Base-by-base conservation (phyloP, 2,113 vertebrate genomes). In the Bombycilla garrulus region DNA sequence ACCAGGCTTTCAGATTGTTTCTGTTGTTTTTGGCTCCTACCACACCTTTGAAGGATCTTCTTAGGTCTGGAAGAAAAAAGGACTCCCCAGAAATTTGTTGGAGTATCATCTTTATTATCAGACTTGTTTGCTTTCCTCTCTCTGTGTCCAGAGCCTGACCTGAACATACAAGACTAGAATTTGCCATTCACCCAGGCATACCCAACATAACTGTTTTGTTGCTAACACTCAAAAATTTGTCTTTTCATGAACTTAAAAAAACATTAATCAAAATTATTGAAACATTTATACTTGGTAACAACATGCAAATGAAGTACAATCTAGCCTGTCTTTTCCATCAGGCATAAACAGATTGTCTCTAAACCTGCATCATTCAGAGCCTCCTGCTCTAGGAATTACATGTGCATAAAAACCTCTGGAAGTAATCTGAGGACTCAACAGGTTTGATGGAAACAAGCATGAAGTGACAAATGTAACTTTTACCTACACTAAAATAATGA, bases 151-250 rank as follows among this genome's bases (percentile, higher is more conserved):
- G 74, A 90, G 12, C 12, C n/a, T 62, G 67, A 53, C 5, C n/a
- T 57, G 29, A 72, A 7, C 11, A 31, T 9, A 38, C 16, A 70
- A 50, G 38, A 66, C 29, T 40, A 53, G 16, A 60, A 83, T 47
- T 72, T 61, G 7, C 35, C 74, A 61, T 78, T 74, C 36, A 28
- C 33, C 7, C 13, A 33, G 36, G 26, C 42, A 83, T 29, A 74
- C 5, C 11, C 40, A 62, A 58, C 35, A 31, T 9, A 83, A 57
- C 8, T 1, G 0, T 58, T 87, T 48, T 82, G 25, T 48, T 4
- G 1, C 44, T 53, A 80, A 51, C 4, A 5, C 7, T 28, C 8
- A 11, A 2, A 22, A 31, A 65, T 29, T 1, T 24, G 3, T 2
- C 3, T 16, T 45, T 51, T 81, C 17, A 77, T 44, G 12, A 87